Evolutionary conservation across 2,888 invertebrate genomes (phyloP), one percentile per base, ranked within the genome.

Genomic region (Mythimna albipuncta): DNA sequence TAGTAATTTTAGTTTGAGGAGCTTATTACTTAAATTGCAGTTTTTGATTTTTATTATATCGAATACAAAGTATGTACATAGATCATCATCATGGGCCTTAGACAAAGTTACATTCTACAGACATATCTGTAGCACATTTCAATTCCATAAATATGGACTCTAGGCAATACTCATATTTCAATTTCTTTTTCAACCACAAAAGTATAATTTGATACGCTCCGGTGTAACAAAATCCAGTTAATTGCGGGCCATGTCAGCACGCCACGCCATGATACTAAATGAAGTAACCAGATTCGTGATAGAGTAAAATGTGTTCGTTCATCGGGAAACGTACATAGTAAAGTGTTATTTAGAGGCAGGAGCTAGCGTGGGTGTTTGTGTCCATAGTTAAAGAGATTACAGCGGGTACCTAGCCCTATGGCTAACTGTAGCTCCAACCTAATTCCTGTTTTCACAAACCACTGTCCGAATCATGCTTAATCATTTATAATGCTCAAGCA

Each of bases 251-350:
- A 78, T 84, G 85, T 85, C 86, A 78, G 83, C 79, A 79, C 68
- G 86, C 77, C 68, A 84, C 47, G 70, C 72, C 63, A 76, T 76
- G 59, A 76, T 82, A 77, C 69, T 77, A 82, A 82, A 79, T 82
- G 83, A 82, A 83, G 75, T 85, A 86, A 86, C 85, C 76, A 75
- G 81, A 75, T 85, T 90, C 91, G 91, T 91, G 91, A 91, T 91
- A 89, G 90, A 90, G 87, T 91, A 90, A 87, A 88, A 85, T 86
- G 81, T 87, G 63, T 61, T 72, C 69, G 64, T 72, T 76, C 73
- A 70, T 76, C 72, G 77, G 76, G 65, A 84, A 86, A 77, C 72
- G 63, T 72, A 64, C 47, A 5, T 47, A 13, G 62, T 57, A 35
- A 67, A 63, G 19, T 11, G 7, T 5, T 1, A 5, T 13, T 0